Base-by-base conservation (phyloP, 1,140 invertebrate genomes). In the Brachionus sp. region DNA sequence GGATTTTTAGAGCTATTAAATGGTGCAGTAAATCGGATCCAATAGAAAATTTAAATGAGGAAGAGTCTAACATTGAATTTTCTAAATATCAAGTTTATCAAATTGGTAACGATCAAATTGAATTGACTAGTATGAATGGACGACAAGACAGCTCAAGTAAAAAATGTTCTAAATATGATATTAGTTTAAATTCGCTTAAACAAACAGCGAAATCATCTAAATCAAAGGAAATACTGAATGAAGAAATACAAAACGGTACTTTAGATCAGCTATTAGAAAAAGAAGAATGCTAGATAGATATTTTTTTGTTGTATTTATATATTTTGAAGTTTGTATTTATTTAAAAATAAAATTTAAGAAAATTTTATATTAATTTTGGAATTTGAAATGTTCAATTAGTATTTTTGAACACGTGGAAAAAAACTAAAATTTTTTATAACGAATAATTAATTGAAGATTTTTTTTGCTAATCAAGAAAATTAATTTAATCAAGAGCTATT, bases 1-100 rank as follows among this genome's bases (percentile, higher is more conserved):
- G 77, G 77, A 57, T 80, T 39, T 80, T 80, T 35, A 44, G 44
- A 29, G 42, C 19, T 10, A 75, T 75, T n/a, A 75, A 75, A 46
- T 75, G 70, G 70, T 75, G 70, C 44, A 46, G 16, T n/a, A 75
- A 75, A 75, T 19, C 39, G 5, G 19, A 75, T 5, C 9, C 6
- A 19, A 39, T 44, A 19, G 44, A 19, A n/a, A 19, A 6, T n/a
- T 7, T 25, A n/a, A 44, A 75, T 9, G 70, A 75, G 29, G 70
- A 75, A 13, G 64, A 57, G 19, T 57, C 50, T 57, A 57, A 57
- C 19, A 57, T 57, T 57, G 50, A 57, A 23, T 19, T 57, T 57
- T 57, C 50, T 9, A 57, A 57, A 57, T 57, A 19, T 57, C 3
- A 19, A 7, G 50, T 57, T 7, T 19, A 57, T 57, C 50, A 57